Evolutionary conservation across 2,888 invertebrate species (phyloP), one percentile per base, ranked within the genome.

Genomic region (Cheilosia impressa): DNA sequence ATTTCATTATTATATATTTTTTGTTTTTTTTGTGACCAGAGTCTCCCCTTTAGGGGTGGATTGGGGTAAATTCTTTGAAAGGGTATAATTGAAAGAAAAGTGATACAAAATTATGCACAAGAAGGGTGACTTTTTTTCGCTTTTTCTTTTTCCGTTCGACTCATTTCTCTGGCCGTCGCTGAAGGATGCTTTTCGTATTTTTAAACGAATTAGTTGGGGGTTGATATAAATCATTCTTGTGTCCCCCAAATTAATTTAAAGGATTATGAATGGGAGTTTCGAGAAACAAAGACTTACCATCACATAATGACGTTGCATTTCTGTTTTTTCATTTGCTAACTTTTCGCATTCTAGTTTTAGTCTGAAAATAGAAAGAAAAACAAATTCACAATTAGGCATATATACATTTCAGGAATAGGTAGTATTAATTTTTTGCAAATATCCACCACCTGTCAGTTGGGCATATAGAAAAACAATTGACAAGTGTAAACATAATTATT

Each of bases 221-320:
- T 17, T 1, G 55, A 22, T 10, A n/a, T 52, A 24, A 3, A 4
- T 52, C 9, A 5, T 15, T 24, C 0, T 10, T 22, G 13, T 52
- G 5, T 52, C 9, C n/a, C 43, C 43, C 4, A 45, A 45, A 45
- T 27, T 9, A 57, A 52, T 22, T 38, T 19, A 10, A 27, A 50
- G 17, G 24, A 19, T 27, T 15, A 15, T 45, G 45, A 22, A 19
- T 6, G 45, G 13, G 45, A 2, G 38, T 15, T 24, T 43, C 13
- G 10, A 7, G 10, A 7, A 22, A 38, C n/a, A 17, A 55, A 1
- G n/a, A 93, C 95, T 95, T 94, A 98, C 98, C 98, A 99, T 98
- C 90, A 98, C 98, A 94, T 98, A 99, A 94, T 99, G 98, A 93
- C 99, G 95, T 93, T 99, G 98, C 96, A 99, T 98, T 94, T 98